These are phyloP conservation scores for Lucilia sericata DNA, from an alignment of 1,140 invertebrate species.

Conservation along the genomic window DNA sequence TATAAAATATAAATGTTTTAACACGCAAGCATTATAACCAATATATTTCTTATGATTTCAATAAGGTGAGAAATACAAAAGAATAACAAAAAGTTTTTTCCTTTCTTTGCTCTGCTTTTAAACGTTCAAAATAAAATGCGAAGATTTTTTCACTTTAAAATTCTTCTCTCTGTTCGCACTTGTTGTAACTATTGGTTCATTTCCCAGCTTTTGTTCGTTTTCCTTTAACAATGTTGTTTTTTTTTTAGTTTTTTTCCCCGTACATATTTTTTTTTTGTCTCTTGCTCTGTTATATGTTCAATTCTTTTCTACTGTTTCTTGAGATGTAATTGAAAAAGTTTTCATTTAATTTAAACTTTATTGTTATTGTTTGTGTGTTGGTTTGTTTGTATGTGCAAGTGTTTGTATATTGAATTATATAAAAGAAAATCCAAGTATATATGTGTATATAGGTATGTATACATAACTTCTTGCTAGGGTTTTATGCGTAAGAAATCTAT, in stretches of 20 bases:
- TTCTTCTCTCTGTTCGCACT: neutral
- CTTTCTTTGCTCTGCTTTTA: neutral
- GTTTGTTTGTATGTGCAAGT: neutral
- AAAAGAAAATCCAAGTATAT: neutral
- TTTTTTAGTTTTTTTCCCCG: slow-evolving; percentile 24
- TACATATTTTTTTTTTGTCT: slow-evolving; percentile 1
- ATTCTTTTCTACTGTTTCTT: slow-evolving; percentile 36
- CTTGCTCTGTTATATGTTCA: slow-evolving; percentile 45
- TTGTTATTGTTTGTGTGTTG: slow-evolving; percentile 27
- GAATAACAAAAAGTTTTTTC: neutral
- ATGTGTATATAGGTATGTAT: neutral
- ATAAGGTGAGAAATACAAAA: neutral
- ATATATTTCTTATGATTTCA: neutral
- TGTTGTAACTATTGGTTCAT: neutral
- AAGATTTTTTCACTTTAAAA: slow-evolving; percentile 4
- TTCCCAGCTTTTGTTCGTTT: neutral
- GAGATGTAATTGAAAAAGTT: slow-evolving; percentile 67
- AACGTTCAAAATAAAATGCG: neutral
- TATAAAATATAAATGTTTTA: no score
- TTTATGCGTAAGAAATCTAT: neutral
- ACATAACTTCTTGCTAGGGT: neutral
- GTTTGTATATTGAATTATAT: neutral
- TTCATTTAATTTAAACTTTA: slow-evolving; percentile 68
- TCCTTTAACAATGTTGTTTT: slow-evolving; percentile 47
- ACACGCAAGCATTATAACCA: neutral